These are phyloP conservation scores for Drosophila cracens DNA, from an alignment of 2,888 invertebrate species.

Conservation along the genomic window DNA sequence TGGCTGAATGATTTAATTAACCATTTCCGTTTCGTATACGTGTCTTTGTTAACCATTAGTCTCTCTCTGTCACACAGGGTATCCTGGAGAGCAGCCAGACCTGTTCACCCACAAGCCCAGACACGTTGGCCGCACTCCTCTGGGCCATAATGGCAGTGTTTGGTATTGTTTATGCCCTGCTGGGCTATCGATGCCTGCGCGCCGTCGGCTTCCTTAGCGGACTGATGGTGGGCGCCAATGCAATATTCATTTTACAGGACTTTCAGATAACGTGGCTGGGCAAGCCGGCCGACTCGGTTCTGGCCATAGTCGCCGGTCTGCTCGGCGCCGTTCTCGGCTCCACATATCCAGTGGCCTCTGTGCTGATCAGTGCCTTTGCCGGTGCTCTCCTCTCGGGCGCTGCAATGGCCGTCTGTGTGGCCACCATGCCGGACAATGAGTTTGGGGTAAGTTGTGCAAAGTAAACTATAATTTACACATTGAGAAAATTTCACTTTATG, in stretches of 20 bases:
- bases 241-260: conserved; percentile 93
- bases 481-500: not conserved
- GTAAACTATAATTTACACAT: not conserved
- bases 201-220: conserved; percentile 95
- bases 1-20: conserved; percentile 28
- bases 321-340: conserved; percentile 85
- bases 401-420: conserved; percentile 84
- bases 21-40: conserved; percentile 9
- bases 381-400: conserved; percentile 84
- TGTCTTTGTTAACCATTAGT: not conserved
- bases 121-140: conserved; percentile 83
- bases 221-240: conserved; percentile 92
- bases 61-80: conserved; percentile 70
- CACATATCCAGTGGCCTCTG: conserved; percentile 85
- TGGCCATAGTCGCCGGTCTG: conserved; percentile 84
- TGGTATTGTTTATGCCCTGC: conserved; percentile 93
- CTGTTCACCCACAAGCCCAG: conserved; percentile 83
- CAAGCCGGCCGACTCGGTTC: conserved; percentile 84
- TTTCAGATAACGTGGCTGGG: conserved; percentile 91
- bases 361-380: conserved; percentile 84
- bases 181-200: conserved; percentile 95
- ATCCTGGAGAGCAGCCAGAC: conserved; percentile 84
- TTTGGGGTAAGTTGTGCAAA: conserved; percentile 81
- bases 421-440: conserved; percentile 85
- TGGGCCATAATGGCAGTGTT: conserved; percentile 87